phyloP scores from a whole-genome alignment of 1,140 invertebrate species.

The Lucilia cuprina region DNA sequence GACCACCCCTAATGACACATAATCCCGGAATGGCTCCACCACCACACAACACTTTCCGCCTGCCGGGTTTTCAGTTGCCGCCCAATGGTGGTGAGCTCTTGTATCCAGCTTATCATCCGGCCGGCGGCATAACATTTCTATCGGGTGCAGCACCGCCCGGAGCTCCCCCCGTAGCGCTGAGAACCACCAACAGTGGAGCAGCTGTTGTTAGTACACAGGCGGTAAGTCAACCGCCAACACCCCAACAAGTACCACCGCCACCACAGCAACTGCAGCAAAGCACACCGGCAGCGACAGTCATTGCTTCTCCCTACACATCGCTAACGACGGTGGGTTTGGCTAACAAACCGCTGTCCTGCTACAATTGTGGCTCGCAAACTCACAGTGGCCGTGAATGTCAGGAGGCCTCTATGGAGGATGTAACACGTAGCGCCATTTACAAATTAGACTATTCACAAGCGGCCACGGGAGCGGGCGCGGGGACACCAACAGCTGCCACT shows the following conservation, averaged over 20 bases:
- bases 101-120: conserved; percentile 62
- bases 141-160: conserved; percentile 31
- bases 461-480: conserved; percentile 38
- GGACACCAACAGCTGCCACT: conserved; percentile 37
- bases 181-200: conserved; percentile 41
- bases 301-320: conserved; percentile 45
- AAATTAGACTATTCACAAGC: conserved; percentile 68
- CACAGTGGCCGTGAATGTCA: conserved; percentile 85
- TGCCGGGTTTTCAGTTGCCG: conserved; percentile 62
- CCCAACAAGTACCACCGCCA: conserved; percentile 64
- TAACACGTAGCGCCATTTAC: conserved; percentile 73
- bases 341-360: conserved; percentile 66
- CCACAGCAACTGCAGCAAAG: conserved; percentile 60
- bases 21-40: conserved; percentile 60
- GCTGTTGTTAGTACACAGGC: conserved; percentile 15
- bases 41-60: conserved; percentile 63
- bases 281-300: conserved; percentile 40
- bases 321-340: conserved; percentile 59
- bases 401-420: conserved; percentile 86
- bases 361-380: conserved; percentile 77
- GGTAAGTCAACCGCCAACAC: conserved; percentile 44
- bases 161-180: conserved; percentile 30
- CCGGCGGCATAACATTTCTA: conserved; percentile 54
- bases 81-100: conserved; percentile 58
- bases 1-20: conserved; percentile 68